A percentile compares a stretch with the other conserved stretches of the same genome.
phyloP scores from a whole-genome alignment of 2,888 invertebrate genomes.

The Cryptus viduatorius region DNA sequence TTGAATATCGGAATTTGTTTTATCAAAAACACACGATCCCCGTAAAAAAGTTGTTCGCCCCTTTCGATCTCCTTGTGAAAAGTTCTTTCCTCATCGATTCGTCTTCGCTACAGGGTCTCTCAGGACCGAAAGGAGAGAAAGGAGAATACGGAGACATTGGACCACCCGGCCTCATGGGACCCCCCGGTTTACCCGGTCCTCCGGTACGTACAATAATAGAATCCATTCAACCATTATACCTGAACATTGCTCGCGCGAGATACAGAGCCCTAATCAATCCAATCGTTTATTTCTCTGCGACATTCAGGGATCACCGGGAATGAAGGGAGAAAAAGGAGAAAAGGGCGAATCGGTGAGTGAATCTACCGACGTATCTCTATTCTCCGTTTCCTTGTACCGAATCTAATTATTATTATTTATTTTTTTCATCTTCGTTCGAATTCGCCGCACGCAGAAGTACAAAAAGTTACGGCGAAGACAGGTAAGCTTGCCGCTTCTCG shows the following conservation, averaged over 20 bases:
- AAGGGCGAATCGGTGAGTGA: constrained; percentile 96
- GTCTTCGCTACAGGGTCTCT: constrained; percentile 88
- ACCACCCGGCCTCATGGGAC: constrained; percentile 97
- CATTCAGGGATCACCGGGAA: constrained; percentile 92
- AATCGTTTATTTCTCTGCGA: constrained; percentile 33
- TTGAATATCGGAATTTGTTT: too few relatives aligned
- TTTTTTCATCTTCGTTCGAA: constrained; percentile 10
- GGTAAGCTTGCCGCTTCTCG: constrained; percentile 85
- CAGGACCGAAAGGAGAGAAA: constrained; percentile 95
- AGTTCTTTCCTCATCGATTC: constrained; percentile 36
- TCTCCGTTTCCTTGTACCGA: constrained; percentile 2
- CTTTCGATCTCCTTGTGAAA: neutral
- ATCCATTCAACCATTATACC: constrained; percentile 38
- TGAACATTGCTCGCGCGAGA: constrained; percentile 26
- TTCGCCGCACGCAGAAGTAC: constrained; percentile 88
- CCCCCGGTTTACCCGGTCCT: constrained; percentile 91
- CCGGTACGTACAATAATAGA: constrained; percentile 83
- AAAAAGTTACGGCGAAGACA: constrained; percentile 93
- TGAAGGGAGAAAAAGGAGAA: constrained; percentile 96
- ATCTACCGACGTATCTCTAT: constrained; percentile 12
- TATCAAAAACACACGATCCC: too few relatives aligned
- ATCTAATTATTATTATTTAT: neutral
- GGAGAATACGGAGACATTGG: constrained; percentile 97
- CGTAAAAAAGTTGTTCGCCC: neutral
- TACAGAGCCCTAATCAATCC: constrained; percentile 10